A percentile compares a stretch with the other conserved stretches of the same genome.
phyloP scores from a whole-genome alignment of 53 echinoderm and acorn worm species.

The Hippasteria phrygiana region DNA sequence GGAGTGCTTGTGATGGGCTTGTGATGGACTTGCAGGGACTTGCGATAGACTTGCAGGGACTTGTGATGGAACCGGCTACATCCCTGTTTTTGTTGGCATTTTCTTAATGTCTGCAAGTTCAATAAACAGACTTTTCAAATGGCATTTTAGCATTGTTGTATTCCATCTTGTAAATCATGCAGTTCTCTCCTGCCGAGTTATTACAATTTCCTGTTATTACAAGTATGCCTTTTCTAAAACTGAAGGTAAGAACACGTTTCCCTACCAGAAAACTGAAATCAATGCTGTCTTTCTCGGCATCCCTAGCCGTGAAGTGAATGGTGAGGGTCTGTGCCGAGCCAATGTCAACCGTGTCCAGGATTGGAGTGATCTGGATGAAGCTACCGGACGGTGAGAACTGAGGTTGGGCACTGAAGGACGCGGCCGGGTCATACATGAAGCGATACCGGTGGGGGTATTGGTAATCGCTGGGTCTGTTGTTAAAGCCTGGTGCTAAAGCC shows the following conservation, averaged over 20 bases:
- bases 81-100: too few species aligned
- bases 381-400: constrained; percentile 84
- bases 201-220: too few species aligned
- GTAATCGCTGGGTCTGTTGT: constrained; percentile 30
- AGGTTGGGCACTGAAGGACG: constrained; percentile 70
- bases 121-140: too few species aligned
- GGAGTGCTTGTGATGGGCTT: too few species aligned
- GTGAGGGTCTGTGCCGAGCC: constrained; percentile 71
- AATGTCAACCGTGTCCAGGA: constrained; percentile 60
- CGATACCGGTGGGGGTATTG: constrained; percentile 25
- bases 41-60: too few species aligned
- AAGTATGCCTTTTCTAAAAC: background rate
- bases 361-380: constrained; percentile 83
- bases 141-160: too few species aligned
- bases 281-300: constrained; percentile 61
- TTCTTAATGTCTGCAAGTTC: too few species aligned
- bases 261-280: constrained; percentile 80
- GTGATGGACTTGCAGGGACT: too few species aligned
- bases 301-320: constrained; percentile 71
- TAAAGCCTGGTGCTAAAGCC: constrained; percentile 77
- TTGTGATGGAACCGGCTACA: too few species aligned
- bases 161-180: too few species aligned
- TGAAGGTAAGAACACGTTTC: background rate
- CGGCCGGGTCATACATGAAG: constrained; percentile 69
- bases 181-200: too few species aligned